Percentiles rank a stretch among this genome's conserved stretches.
Evolutionary conservation across 2,888 invertebrate genomes (phyloP).

Genomic region (Fabriciana adippe): DNA sequence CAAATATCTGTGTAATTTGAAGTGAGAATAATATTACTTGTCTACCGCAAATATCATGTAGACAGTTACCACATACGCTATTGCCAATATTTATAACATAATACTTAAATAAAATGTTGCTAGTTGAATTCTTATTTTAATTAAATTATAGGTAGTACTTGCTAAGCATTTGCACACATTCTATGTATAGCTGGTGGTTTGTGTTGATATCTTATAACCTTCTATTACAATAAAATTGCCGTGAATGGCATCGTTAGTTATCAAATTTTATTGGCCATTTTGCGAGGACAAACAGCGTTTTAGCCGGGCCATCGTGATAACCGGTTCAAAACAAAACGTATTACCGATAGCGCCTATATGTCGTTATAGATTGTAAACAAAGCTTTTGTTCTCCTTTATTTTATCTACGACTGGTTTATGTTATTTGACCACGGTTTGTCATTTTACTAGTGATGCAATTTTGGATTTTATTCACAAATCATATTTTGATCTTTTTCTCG

Average conservation of each 20-base stretch:
- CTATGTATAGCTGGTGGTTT: conserved; percentile 12
- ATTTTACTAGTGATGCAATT: background rate
- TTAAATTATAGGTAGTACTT: conserved; percentile 2
- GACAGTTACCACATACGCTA: conserved; percentile 6
- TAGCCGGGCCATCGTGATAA: conserved; percentile 38
- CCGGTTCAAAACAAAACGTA: conserved; percentile 23
- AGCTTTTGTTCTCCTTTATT: conserved; percentile 20
- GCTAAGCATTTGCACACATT: background rate
- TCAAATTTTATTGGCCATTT: conserved; percentile 39
- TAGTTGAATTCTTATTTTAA: background rate
- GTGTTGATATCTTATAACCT: conserved; percentile 33
- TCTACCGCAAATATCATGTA: conserved; percentile 11
- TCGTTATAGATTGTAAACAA: conserved; percentile 11
- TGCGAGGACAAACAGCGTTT: conserved; percentile 37
- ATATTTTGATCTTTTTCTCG: background rate
- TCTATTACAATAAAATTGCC: conserved; percentile 33
- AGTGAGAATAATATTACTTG: background rate
- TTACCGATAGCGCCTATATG: conserved; percentile 15
- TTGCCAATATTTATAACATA: conserved; percentile 1
- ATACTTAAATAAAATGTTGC: too few relatives aligned
- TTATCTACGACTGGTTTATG: conserved; percentile 16
- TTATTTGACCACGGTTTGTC: conserved; percentile 5
- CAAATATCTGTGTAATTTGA: too few relatives aligned
- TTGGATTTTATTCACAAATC: background rate
- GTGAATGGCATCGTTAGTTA: conserved; percentile 29